Conservation (phyloP, 2,113 vertebrate species). For the Urocynchramus pylzowi region DNA sequence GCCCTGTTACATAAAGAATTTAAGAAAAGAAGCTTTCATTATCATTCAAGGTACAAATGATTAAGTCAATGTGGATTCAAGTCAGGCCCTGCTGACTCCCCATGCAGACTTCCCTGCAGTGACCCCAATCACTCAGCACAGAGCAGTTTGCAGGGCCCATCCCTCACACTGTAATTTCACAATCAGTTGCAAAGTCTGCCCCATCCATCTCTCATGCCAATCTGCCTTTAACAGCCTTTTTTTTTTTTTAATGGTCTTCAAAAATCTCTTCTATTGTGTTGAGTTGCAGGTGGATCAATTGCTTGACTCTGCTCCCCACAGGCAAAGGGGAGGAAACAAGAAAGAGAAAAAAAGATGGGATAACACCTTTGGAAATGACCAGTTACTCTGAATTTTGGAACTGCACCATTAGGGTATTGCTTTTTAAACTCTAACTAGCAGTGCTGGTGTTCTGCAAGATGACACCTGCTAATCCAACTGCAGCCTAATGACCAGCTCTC, state of each 20-base stretch:
- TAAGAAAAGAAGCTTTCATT: conserved; percentile 17
- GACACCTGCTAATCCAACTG: background rate
- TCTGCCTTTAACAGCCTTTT: background rate
- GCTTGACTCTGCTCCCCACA: background rate
- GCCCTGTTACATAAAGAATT: conserved; percentile 6
- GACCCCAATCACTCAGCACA: background rate
- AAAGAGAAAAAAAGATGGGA: background rate
- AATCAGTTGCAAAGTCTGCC: background rate
- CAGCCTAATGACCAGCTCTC: background rate
- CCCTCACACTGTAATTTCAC: background rate
- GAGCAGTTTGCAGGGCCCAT: background rate
- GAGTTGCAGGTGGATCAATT: background rate
- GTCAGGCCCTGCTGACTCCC: background rate
- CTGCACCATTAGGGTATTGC: background rate
- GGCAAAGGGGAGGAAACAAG: background rate
- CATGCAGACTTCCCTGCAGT: background rate
- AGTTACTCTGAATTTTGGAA: background rate
- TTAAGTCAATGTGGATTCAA: background rate
- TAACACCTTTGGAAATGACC: background rate
- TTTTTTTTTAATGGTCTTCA: background rate
- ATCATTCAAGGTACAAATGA: background rate
- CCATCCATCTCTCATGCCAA: background rate
- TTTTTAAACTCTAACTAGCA: background rate
- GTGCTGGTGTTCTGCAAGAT: background rate
- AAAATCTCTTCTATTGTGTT: background rate